Evolutionary conservation across 2,888 invertebrate genomes (phyloP).

Genomic region (Oligia latruncula): DNA sequence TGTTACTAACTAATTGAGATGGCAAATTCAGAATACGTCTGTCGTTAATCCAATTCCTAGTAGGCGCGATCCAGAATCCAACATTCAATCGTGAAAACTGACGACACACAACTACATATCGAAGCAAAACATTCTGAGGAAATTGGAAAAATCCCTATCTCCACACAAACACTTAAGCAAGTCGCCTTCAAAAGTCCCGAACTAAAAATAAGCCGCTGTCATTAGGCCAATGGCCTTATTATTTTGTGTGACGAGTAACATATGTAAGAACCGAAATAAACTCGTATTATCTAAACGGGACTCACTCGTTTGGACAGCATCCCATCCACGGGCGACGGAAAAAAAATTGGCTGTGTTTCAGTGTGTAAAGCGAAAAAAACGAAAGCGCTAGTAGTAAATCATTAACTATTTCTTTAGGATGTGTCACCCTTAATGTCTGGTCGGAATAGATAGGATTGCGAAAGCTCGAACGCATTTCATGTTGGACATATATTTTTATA

Average conservation of each 20-base stretch:
- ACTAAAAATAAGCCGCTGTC: conserved; percentile 85
- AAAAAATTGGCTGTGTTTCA: conserved; percentile 85
- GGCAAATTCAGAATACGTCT: conserved; percentile 14
- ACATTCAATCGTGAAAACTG: conserved; percentile 40
- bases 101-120: conserved; percentile 13
- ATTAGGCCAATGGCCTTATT: conserved; percentile 90
- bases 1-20: conserved; percentile 32
- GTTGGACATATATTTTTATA: conserved; percentile 67
- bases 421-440: conserved; percentile 75
- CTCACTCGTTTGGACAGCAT: conserved; percentile 78
- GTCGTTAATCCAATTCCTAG: conserved; percentile 48
- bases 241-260: conserved; percentile 88
- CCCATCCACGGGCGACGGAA: conserved; percentile 74
- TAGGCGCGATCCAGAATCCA: conserved; percentile 43
- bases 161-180: conserved; percentile 75
- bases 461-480: conserved; percentile 68
- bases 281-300: conserved; percentile 87
- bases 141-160: conserved; percentile 69
- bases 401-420: conserved; percentile 80
- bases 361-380: conserved; percentile 74
- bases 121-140: conserved; percentile 52
- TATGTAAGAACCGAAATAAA: conserved; percentile 88
- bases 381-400: conserved; percentile 76
- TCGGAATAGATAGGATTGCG: conserved; percentile 74
- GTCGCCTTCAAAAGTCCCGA: conserved; percentile 81